Evolutionary conservation across 2,888 invertebrate species (phyloP).

Genomic region (Ctena decussata): DNA sequence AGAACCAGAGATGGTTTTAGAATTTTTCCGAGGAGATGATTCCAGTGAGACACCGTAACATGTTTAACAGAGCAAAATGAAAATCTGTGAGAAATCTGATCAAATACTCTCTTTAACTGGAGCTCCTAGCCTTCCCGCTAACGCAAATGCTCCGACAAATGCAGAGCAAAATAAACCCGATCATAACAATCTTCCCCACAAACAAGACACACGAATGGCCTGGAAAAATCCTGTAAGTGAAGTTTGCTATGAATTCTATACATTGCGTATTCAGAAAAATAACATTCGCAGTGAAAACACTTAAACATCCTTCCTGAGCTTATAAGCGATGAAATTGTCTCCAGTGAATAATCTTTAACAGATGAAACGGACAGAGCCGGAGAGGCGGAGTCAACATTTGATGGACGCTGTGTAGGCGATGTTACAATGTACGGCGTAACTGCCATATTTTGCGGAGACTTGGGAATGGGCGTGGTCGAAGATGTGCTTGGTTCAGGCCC

Average conservation of each 20-base stretch:
- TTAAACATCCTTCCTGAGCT: constrained; percentile 78
- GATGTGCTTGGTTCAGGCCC: constrained; percentile 31
- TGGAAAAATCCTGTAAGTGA: constrained; percentile 70
- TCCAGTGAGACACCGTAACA: no score
- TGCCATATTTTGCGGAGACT: constrained; percentile 50
- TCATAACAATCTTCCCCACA: constrained; percentile 82
- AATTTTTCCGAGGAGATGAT: no score
- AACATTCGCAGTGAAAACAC: constrained; percentile 82
- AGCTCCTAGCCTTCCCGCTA: constrained; percentile 48
- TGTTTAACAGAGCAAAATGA: no score
- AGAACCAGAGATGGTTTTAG: no score
- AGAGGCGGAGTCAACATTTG: constrained; percentile 58
- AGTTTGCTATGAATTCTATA: constrained; percentile 80
- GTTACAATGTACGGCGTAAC: constrained; percentile 65
- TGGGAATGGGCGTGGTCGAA: constrained; percentile 32
- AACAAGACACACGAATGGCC: constrained; percentile 78
- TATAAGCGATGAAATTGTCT: constrained; percentile 77
- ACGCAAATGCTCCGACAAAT: constrained; percentile 80
- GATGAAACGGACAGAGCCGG: constrained; percentile 66
- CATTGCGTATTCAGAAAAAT: constrained; percentile 83
- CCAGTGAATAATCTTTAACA: constrained; percentile 69
- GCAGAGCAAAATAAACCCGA: constrained; percentile 79
- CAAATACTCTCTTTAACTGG: no score
- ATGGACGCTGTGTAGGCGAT: constrained; percentile 57
- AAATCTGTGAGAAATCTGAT: no score